Conservation (phyloP, 2,888 invertebrate species). For the Pollenia amentaria region DNA sequence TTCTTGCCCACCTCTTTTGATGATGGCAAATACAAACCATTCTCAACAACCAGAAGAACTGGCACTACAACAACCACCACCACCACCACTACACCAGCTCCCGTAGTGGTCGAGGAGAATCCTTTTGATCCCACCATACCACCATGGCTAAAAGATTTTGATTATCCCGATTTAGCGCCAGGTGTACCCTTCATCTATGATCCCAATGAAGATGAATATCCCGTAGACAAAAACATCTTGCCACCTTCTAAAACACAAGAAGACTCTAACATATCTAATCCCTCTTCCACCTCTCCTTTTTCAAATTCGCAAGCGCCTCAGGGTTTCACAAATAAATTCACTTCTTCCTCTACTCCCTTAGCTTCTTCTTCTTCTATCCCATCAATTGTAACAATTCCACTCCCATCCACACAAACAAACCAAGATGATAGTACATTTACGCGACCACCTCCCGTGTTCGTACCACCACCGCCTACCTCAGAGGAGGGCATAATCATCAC, state of each 20-base stretch:
- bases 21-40: constrained; percentile 68
- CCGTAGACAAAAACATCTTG: constrained; percentile 73
- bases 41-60: constrained; percentile 47
- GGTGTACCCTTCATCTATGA: constrained; percentile 81
- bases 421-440: constrained; percentile 72
- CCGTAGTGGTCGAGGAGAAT: constrained; percentile 75
- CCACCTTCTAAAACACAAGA: constrained; percentile 74
- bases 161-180: constrained; percentile 82
- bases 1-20: constrained; percentile 66
- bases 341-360: constrained; percentile 71
- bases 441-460: constrained; percentile 77
- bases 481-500: constrained; percentile 49
- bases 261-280: constrained; percentile 63
- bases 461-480: constrained; percentile 77
- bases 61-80: constrained; percentile 66
- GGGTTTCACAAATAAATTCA: constrained; percentile 72
- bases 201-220: constrained; percentile 73
- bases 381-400: constrained; percentile 82
- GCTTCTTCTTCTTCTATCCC: constrained; percentile 79
- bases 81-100: constrained; percentile 75
- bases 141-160: constrained; percentile 81
- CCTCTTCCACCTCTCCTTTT: constrained; percentile 65
- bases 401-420: constrained; percentile 78
- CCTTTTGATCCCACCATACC: constrained; percentile 82
- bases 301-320: constrained; percentile 74